Evolutionary conservation across 1,140 invertebrate species (phyloP), one percentile per base, ranked within the genome.

Genomic region (Cydia splendana): DNA sequence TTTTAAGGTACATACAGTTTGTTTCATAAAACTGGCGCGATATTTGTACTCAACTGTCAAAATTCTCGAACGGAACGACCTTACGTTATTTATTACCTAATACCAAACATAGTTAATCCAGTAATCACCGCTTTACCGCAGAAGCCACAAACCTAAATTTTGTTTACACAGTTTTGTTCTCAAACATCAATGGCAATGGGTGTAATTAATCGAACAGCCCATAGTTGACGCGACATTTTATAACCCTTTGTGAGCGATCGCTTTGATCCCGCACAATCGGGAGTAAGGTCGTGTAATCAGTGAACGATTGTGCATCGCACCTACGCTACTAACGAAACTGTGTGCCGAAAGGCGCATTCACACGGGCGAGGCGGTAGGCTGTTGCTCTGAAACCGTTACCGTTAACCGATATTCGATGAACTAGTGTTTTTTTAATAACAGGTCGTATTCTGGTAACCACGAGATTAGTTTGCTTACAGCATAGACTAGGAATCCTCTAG

Each of bases 241-340:
- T 83, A 88, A 85, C 81, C 84, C 86, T 89, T 89, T 89, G 87
- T 89, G 82, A 84, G 82, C 82, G 75, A 87, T 85, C 84, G 87
- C 87, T 91, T 87, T 88, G 88, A 87, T 86, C 81, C 82, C 78
- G 79, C 78, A 82, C 81, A 82, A 85, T 85, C 80, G 82, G 80
- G 80, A 80, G 83, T 79, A 86, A 85, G 80, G 82, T 73, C 77
- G 65, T 51, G 82, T 83, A 86, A 87, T 85, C 83, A 87, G 76
- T 79, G 78, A 80, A 34, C 80, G 84, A 83, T 82, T 84, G 82
- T 83, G 80, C 67, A 78, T 80, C 79, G 38, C 74, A 62, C 75
- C 42, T 51, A 73, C 69, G 80, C 75, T 73, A 62, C 57, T 20
- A 62, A n/a, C 67, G 67, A 38, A 34, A 71, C 67, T 38, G 67